Conservation (phyloP, 1,140 invertebrate genomes). For the Eriosoma lanigerum region DNA sequence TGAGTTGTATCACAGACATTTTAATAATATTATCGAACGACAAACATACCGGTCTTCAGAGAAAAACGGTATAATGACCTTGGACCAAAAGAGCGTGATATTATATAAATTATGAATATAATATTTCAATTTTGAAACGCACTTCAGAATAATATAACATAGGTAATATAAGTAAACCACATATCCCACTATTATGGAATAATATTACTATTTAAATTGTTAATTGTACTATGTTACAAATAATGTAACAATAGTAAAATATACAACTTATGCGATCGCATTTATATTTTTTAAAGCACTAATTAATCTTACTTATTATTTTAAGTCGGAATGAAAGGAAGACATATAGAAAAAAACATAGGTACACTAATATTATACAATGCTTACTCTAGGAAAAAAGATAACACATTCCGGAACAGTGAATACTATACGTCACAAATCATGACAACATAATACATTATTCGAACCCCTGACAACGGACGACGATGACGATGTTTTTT, state of each 20-base stretch:
- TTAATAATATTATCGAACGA: slow-evolving; percentile 7
- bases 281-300: slow-evolving; percentile 11
- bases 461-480: slow-evolving; percentile 38
- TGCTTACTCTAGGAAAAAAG: background rate
- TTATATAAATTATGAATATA: slow-evolving; percentile 11
- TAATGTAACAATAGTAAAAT: background rate
- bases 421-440: background rate
- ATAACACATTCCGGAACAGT: background rate
- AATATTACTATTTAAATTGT: slow-evolving; percentile 7
- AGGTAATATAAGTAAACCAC: background rate
- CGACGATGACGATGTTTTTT: background rate
- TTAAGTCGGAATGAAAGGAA: background rate
- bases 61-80: slow-evolving; percentile 47
- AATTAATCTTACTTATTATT: slow-evolving; percentile 17
- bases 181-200: background rate
- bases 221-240: slow-evolving; percentile 6
- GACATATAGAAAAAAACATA: background rate
- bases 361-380: background rate
- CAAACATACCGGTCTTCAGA: slow-evolving; percentile 9
- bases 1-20: background rate
- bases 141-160: background rate
- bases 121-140: slow-evolving; percentile 9
- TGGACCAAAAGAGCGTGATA: background rate
- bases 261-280: background rate
- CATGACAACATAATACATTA: background rate